These are phyloP conservation scores for Terebella lapidaria DNA, from an alignment of 2,888 invertebrate species.

Conservation along the genomic window DNA sequence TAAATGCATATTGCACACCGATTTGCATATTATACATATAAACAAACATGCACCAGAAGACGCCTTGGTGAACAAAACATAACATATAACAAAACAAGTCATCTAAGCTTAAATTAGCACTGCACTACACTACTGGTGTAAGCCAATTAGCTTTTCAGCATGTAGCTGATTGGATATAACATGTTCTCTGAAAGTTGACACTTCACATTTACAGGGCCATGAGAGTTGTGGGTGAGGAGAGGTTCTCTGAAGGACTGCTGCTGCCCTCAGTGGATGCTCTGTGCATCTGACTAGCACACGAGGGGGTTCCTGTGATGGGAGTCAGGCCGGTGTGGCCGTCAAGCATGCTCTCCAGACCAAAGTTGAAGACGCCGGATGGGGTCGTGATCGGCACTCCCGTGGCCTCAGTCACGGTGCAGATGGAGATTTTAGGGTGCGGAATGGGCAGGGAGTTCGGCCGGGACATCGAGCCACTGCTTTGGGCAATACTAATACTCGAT, in stretches of 20 bases:
- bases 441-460: constrained; percentile 15
- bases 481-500: not conserved
- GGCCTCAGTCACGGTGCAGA: constrained; percentile 41
- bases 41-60: too few species aligned
- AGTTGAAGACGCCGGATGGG: constrained; percentile 44
- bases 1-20: too few species aligned
- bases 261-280: constrained; percentile 61
- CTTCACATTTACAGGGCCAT: constrained; percentile 13
- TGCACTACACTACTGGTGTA: too few species aligned
- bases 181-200: too few species aligned
- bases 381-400: constrained; percentile 33
- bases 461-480: constrained; percentile 52
- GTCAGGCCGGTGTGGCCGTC: constrained; percentile 89
- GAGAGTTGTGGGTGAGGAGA: constrained; percentile 60
- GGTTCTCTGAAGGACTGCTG: constrained; percentile 65
- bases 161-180: too few species aligned
- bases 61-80: too few species aligned
- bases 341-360: constrained; percentile 72
- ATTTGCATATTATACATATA: too few species aligned
- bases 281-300: constrained; percentile 72
- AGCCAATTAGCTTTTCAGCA: too few species aligned
- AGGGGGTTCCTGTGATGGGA: constrained; percentile 56
- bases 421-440: constrained; percentile 12
- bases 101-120: too few species aligned
- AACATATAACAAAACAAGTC: too few species aligned